phyloP scores from a whole-genome alignment of 1,140 invertebrate species.

The Bombus pyrosoma region DNA sequence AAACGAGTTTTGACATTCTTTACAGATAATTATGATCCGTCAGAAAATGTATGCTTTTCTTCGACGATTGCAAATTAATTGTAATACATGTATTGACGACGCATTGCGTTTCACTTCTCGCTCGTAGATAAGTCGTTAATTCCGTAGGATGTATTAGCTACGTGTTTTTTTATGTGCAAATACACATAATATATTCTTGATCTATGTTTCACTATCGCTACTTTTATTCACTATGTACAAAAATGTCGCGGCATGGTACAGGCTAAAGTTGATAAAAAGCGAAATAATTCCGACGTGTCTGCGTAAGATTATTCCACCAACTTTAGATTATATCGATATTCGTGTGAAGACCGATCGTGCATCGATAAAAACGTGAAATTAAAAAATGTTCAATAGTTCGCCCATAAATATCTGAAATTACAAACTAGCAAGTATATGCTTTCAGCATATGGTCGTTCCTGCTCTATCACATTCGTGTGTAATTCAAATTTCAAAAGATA shows the following conservation, averaged over 20 bases:
- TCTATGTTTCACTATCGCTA: conserved; percentile 31
- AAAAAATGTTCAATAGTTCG: conserved; percentile 15
- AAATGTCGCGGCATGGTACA: neutral
- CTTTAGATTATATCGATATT: conserved; percentile 12
- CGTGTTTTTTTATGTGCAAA: conserved; percentile 35
- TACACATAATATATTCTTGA: conserved; percentile 45
- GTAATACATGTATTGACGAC: conserved; percentile 61
- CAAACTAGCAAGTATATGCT: neutral
- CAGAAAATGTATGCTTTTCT: conserved; percentile 9
- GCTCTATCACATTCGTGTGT: neutral
- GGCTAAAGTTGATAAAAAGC: conserved; percentile 29
- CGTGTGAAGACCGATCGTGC: neutral
- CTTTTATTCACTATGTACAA: conserved; percentile 59
- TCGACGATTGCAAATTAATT: conserved; percentile 33
- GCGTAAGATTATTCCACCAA: conserved; percentile 28
- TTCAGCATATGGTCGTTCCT: neutral
- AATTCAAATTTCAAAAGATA: conserved; percentile 10
- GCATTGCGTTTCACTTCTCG: neutral
- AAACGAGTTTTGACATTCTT: neutral
- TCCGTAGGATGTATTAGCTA: conserved; percentile 23
- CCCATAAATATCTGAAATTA: conserved; percentile 49
- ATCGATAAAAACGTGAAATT: conserved; percentile 10
- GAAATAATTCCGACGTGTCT: conserved; percentile 1
- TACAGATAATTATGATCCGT: neutral
- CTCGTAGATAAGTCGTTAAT: conserved; percentile 26